phyloP scores from a whole-genome alignment of 2,888 invertebrate genomes.

The Brachypalpus laphriformis region DNA sequence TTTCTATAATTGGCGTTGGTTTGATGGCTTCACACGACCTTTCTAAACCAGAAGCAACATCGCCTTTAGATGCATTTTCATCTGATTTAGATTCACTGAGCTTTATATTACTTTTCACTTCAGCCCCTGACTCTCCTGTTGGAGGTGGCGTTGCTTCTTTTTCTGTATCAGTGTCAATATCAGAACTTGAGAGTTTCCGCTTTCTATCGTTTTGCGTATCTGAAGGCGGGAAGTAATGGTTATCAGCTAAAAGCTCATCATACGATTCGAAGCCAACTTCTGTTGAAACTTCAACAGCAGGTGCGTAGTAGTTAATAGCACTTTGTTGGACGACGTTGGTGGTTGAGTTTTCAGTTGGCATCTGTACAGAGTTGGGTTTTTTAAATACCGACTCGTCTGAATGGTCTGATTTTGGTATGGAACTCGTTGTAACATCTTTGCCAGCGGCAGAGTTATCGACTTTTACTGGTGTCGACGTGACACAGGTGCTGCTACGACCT shows the following conservation, averaged over 20 bases:
- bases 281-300: conserved; percentile 31
- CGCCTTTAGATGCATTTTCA: background rate
- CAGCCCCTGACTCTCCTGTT: background rate
- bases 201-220: background rate
- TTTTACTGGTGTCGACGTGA: background rate
- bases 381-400: background rate
- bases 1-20: background rate
- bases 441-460: background rate
- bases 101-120: background rate
- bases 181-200: background rate
- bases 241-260: conserved; percentile 22
- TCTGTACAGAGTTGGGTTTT: background rate
- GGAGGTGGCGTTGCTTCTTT: background rate
- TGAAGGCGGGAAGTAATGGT: conserved; percentile 6
- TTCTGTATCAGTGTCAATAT: background rate
- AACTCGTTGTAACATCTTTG: background rate
- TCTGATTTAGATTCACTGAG: background rate
- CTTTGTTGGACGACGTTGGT: background rate
- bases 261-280: conserved; percentile 40
- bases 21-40: too few species aligned
- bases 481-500: background rate
- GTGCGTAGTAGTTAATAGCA: conserved; percentile 2
- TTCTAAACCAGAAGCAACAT: background rate
- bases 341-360: background rate
- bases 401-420: background rate